A percentile compares a stretch with the other conserved stretches of the same genome.
phyloP scores from a whole-genome alignment of 2,113 vertebrate genomes.

The Catharus minimus region DNA sequence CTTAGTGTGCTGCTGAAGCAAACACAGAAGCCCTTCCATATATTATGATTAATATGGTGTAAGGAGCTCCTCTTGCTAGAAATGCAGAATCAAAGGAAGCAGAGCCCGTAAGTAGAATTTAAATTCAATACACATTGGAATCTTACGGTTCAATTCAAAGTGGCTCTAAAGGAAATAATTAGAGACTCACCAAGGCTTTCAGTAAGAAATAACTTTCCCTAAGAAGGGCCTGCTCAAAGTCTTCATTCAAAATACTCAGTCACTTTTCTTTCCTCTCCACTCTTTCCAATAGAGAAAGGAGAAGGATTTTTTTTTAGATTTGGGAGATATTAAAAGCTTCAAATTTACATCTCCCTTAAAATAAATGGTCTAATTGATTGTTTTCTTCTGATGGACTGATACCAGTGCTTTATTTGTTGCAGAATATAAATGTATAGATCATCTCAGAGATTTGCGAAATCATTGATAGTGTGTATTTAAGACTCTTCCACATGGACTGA shows the following conservation, averaged over 20 bases:
- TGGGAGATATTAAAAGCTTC: background rate
- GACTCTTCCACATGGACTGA: background rate
- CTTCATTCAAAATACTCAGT: background rate
- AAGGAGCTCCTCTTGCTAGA: conserved; percentile 17
- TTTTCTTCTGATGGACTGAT: background rate
- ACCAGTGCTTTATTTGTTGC: background rate
- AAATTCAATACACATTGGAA: conserved; percentile 56
- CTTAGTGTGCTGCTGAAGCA: conserved; percentile 18
- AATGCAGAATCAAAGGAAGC: conserved; percentile 66
- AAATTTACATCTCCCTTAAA: conserved; percentile 21
- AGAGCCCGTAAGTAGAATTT: conserved; percentile 46
- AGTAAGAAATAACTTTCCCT: conserved; percentile 51
- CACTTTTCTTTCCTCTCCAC: background rate
- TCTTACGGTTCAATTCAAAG: conserved; percentile 47
- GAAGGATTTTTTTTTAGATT: background rate
- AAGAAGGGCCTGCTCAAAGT: conserved; percentile 36
- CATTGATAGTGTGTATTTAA: background rate
- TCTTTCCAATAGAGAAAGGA: background rate
- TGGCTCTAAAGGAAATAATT: conserved; percentile 34
- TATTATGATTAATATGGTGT: conserved; percentile 46
- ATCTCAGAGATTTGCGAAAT: background rate
- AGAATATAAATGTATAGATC: background rate
- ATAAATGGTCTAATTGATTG: conserved; percentile 15
- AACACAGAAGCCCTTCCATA: conserved; percentile 39
- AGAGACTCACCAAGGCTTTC: conserved; percentile 36